These are phyloP conservation scores for Gymnocheta viridis DNA, from an alignment of 2,888 invertebrate genomes.

Conservation along the genomic window DNA sequence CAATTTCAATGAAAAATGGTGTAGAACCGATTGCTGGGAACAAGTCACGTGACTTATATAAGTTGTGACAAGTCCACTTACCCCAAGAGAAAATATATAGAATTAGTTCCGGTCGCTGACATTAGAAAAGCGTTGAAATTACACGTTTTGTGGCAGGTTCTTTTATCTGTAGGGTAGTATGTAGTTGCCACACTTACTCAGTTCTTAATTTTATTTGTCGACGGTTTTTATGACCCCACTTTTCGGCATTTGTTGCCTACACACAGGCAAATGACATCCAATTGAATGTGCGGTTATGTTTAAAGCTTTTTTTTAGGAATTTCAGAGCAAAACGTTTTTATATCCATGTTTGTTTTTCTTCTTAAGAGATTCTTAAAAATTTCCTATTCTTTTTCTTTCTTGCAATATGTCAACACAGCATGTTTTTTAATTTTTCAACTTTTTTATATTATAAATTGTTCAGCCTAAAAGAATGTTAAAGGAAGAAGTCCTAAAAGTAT, in stretches of 20 bases:
- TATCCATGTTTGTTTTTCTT: slow-evolving; percentile 44
- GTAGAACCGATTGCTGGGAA: too few species aligned
- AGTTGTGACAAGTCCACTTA: too few species aligned
- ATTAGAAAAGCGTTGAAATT: too few species aligned
- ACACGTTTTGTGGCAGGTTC: too few species aligned
- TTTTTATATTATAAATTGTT: slow-evolving; percentile 25
- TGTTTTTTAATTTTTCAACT: slow-evolving; percentile 61
- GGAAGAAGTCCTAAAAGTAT: slow-evolving; percentile 56
- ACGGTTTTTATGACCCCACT: too few species aligned
- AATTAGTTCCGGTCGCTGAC: too few species aligned
- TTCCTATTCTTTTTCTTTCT: slow-evolving; percentile 16
- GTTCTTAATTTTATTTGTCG: too few species aligned
- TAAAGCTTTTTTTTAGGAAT: neutral
- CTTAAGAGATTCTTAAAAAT: slow-evolving; percentile 38
- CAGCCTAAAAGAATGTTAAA: slow-evolving; percentile 26
- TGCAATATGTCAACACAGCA: slow-evolving; percentile 66
- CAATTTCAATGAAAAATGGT: too few species aligned
- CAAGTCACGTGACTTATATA: too few species aligned
- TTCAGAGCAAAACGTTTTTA: slow-evolving; percentile 33
- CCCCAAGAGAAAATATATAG: too few species aligned
- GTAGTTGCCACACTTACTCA: too few species aligned
- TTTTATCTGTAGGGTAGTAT: too few species aligned
- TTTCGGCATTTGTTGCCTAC: neutral
- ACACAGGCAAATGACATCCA: slow-evolving; percentile 30
- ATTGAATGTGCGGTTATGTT: slow-evolving; percentile 32